Conservation (phyloP, 2,113 vertebrate species). For the Lagopus leucura region DNA sequence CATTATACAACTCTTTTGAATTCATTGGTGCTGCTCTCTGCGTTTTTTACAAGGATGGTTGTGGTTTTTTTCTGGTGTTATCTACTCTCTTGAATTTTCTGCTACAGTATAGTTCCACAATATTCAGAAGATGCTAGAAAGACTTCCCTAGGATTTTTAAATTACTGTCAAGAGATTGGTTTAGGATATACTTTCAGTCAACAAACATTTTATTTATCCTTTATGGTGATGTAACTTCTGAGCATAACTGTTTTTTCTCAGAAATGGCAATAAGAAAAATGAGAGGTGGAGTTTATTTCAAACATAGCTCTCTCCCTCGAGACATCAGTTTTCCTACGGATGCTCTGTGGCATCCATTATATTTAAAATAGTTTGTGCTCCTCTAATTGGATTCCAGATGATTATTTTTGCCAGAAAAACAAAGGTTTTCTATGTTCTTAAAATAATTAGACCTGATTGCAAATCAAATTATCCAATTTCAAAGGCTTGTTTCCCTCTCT, state of each 20-base stretch:
- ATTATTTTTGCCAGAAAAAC: slow-evolving; percentile 74
- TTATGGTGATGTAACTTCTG: slow-evolving; percentile 58
- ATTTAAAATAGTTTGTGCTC: slow-evolving; percentile 66
- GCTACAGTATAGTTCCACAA: background rate
- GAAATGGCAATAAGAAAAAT: slow-evolving; percentile 35
- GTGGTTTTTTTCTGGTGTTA: background rate
- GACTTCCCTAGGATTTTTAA: background rate
- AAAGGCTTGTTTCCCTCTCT: slow-evolving; percentile 74
- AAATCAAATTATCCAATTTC: slow-evolving; percentile 80
- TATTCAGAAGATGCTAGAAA: background rate
- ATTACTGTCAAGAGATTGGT: background rate
- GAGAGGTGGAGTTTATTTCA: slow-evolving; percentile 37
- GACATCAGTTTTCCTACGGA: slow-evolving; percentile 54
- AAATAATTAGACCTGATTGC: slow-evolving; percentile 78
- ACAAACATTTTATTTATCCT: slow-evolving; percentile 53
- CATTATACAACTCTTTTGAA: background rate
- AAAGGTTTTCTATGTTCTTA: slow-evolving; percentile 77
- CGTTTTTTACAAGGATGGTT: background rate
- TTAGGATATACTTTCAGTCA: background rate
- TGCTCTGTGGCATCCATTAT: slow-evolving; percentile 49
- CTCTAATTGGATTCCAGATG: slow-evolving; percentile 74
- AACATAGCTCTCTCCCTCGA: slow-evolving; percentile 44
- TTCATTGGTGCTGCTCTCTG: background rate
- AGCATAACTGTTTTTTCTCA: slow-evolving; percentile 52
- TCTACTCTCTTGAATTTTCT: background rate